Base-by-base conservation (phyloP, 2,888 invertebrate genomes). In the Malthinus seriepunctatus region DNA sequence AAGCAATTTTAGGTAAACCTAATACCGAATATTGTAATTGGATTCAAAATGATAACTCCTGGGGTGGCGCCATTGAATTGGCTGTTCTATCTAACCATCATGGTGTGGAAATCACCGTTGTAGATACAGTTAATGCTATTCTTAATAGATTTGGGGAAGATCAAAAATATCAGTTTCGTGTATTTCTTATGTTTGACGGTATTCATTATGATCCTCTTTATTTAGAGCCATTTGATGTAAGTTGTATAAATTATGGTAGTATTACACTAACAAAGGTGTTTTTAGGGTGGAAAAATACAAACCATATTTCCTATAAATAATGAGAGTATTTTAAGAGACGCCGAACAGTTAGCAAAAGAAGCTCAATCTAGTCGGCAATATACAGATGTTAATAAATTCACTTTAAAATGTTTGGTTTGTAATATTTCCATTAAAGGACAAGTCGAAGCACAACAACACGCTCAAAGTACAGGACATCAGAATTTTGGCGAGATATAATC, bases 61-160 rank as follows among this genome's bases (percentile, higher is more conserved):
- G 97, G 97, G 97, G 97, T 62, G 97, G 97, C 62, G 97, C 93
- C 56, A 97, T 97, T 67, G 97, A 97, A 81, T 83, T 97, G 32
- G 87, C 95, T 5, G 89, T 97, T 63, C 80, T 97, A 32, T 90
- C 94, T 0, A 86, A 88, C 72, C 90, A 90, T 78, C 96, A 93
- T 77, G 90, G 90, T 12, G 79, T 95, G 52, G 97, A 97, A 82
- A 95, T 97, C 76, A 95, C 89, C 61, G 96, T 97, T 1, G 92
- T 97, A 3, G 94, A 97, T 75, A 94, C 94, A 47, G 86, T 93
- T 66, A 93, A 93, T 76, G 90, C 89, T 38, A 90, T 93, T 60
- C 90, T 97, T 59, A 95, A 95, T 77, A 86, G 93, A 68, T 95
- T 97, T 79, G 97, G 97, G 0, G 97, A 97, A 79, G 95, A 96